Evolutionary conservation across 1,140 invertebrate species (phyloP).

Genomic region (Aphidius ervi): DNA sequence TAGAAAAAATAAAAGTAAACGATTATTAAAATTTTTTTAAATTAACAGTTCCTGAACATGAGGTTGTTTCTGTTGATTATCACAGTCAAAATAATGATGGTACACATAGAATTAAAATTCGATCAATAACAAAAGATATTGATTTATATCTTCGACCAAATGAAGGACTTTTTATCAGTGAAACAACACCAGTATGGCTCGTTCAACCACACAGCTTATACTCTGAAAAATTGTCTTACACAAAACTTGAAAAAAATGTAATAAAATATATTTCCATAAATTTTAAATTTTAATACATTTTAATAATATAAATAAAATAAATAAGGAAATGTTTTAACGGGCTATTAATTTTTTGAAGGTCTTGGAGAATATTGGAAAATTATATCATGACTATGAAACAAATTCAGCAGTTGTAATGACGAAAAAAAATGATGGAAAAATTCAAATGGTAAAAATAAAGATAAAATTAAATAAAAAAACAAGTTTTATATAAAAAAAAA

Average conservation of each 20-base stretch:
- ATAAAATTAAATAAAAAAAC: too few relatives aligned
- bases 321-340: neutral
- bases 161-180: conserved; percentile 33
- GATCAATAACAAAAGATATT: conserved; percentile 28
- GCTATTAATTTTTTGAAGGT: conserved; percentile 21
- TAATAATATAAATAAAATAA: neutral
- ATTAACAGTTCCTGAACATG: conserved; percentile 35
- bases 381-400: conserved; percentile 32
- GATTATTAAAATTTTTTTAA: too few relatives aligned
- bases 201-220: conserved; percentile 21
- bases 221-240: conserved; percentile 32
- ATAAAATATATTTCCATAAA: neutral
- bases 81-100: conserved; percentile 9
- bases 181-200: conserved; percentile 35
- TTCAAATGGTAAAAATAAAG: conserved; percentile 17
- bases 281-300: neutral
- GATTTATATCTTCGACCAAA: conserved; percentile 34
- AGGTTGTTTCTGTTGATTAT: conserved; percentile 30
- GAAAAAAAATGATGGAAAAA: conserved; percentile 21
- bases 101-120: conserved; percentile 26
- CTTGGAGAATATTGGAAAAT: conserved; percentile 18
- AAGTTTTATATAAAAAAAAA: too few relatives aligned
- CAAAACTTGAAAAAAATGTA: conserved; percentile 24
- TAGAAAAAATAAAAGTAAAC: too few relatives aligned
- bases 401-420: conserved; percentile 29